Evolutionary conservation across 2,797 vertebrate genomes (phyloP).

Genomic region (Chaetodon trifasciatus): DNA sequence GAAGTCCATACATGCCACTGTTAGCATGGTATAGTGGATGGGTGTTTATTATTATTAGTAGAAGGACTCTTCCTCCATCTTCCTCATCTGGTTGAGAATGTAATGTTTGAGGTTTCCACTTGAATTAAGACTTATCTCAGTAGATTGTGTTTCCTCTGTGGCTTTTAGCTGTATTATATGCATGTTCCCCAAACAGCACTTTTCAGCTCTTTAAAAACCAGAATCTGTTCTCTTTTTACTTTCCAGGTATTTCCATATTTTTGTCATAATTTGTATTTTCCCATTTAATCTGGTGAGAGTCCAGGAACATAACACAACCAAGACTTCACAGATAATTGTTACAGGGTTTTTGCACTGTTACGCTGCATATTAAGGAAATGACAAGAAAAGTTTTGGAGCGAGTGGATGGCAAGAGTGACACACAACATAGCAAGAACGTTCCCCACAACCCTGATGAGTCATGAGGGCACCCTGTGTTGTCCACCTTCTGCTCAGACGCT

Average conservation of each 20-base stretch:
- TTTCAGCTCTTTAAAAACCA: neutral
- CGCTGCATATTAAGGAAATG: constrained; percentile 24
- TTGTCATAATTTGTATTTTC: neutral
- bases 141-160: neutral
- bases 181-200: neutral
- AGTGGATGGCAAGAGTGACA: constrained; percentile 26
- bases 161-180: neutral
- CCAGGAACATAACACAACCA: neutral
- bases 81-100: neutral
- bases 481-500: constrained; percentile 69
- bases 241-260: neutral
- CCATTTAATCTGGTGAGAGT: neutral
- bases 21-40: neutral
- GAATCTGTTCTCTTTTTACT: neutral
- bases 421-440: constrained; percentile 45
- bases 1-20: neutral
- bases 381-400: constrained; percentile 5
- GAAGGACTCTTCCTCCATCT: neutral
- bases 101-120: neutral
- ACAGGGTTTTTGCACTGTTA: neutral
- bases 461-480: constrained; percentile 65
- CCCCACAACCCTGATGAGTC: constrained; percentile 61
- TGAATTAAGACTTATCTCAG: neutral
- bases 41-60: neutral
- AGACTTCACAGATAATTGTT: neutral